Conservation (phyloP, 2,888 invertebrate species). For the Ischnus inquisitorius region DNA sequence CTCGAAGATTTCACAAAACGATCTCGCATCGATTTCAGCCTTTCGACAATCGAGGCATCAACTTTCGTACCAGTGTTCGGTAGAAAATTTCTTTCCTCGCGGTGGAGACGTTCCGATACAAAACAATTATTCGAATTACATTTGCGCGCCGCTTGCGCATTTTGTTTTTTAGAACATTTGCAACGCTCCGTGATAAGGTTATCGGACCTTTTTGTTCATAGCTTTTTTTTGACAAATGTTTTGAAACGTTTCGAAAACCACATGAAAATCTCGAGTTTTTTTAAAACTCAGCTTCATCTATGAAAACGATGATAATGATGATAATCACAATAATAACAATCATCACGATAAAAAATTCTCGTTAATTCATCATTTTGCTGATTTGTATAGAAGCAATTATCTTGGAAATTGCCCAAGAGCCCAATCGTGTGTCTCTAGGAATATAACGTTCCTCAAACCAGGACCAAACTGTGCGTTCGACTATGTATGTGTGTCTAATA, state of each 20-base stretch:
- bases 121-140: no score
- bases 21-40: neutral
- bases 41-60: neutral
- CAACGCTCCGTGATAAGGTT: no score
- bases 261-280: no score
- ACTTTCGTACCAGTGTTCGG: neutral
- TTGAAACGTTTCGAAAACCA: no score
- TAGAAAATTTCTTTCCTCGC: neutral
- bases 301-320: no score
- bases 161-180: no score
- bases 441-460: constrained; percentile 36
- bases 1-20: neutral
- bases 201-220: no score
- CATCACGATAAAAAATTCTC: neutral
- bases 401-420: constrained; percentile 20
- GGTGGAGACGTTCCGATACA: no score
- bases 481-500: neutral
- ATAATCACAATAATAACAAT: neutral
- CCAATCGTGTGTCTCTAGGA: neutral
- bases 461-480: constrained; percentile 5
- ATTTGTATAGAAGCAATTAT: neutral
- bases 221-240: no score
- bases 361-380: neutral
- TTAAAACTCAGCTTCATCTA: no score
- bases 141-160: no score